Base-by-base conservation (phyloP, 2,888 invertebrate genomes). In the Dexiosoma caninum region DNA sequence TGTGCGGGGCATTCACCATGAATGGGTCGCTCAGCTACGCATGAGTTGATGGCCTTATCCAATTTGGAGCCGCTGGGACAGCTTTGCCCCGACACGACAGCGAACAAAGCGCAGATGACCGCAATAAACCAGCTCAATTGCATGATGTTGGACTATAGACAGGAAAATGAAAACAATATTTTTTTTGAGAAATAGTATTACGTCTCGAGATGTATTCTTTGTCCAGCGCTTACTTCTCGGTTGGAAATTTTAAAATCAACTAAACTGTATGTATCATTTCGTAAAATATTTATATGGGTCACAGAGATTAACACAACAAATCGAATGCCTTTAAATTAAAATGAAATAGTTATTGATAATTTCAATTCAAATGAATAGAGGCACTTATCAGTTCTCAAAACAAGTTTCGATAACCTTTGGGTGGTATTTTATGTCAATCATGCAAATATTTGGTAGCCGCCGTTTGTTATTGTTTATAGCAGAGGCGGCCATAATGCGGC, bases 1-100 rank as follows among this genome's bases (percentile, higher is more conserved):
- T 83, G 81, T 0, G n/a, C 1, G 8, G 89, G 89, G 57, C 89
- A 89, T 16, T 85, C 85, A 10, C 89, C 89, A 30, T 79, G 86
- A 69, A 90, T 85, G 53, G 87, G 84, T n/a, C 89, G 88, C 1
- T 85, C 72, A 0, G 83, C 32, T 0, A 84, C 78, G 70, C 89
- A 90, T 2, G 86, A 83, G 83, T 85, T 87, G 12, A 85, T 77
- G 78, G 87, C 85, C 60, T 89, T 88, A 14, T 75, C 75, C 88
- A 89, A 88, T 46, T 64, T 84, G 62, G 53, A 77, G 57, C 75
- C 44, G 2, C 46, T 59, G 0, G 87, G 86, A 67, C 89, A 89
- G 0, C 69, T 74, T 23, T 76, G 46, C 6, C 85, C 87, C 44
- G 86, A 83, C 21, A 83, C 83, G n/a, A 84, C 77, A 6, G 85